phyloP scores from a whole-genome alignment of 2,888 invertebrate species.

The Orthosia incerta region DNA sequence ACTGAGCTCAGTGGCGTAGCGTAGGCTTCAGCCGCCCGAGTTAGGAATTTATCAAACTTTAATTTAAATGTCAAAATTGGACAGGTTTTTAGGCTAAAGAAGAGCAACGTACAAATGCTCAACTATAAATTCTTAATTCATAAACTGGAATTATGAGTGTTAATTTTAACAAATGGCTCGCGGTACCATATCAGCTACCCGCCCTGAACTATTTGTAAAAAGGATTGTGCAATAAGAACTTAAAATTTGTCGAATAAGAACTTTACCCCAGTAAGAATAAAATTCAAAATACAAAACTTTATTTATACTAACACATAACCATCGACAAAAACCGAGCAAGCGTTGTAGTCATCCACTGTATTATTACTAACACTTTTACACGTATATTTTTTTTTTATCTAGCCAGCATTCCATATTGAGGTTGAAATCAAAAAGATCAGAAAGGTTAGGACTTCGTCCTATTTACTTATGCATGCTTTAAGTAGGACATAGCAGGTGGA shows the following conservation, averaged over 20 bases:
- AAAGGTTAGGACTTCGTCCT: constrained; percentile 54
- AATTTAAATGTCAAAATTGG: too few species aligned
- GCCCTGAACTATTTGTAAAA: too few species aligned
- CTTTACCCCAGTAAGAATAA: neutral
- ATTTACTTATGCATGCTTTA: constrained; percentile 45
- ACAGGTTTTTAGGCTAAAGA: too few species aligned
- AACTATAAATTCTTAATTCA: too few species aligned
- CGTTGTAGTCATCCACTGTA: constrained; percentile 9
- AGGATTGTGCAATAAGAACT: too few species aligned
- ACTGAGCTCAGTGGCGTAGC: too few species aligned
- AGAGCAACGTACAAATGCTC: too few species aligned
- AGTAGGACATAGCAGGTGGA: constrained; percentile 17
- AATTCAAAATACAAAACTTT: neutral
- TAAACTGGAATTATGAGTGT: neutral
- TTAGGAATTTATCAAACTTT: too few species aligned
- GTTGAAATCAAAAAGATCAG: constrained; percentile 45
- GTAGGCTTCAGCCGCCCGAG: too few species aligned
- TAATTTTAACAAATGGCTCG: neutral
- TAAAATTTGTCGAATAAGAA: neutral
- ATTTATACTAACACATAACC: too few species aligned
- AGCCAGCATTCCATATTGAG: constrained; percentile 61
- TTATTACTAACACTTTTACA: constrained; percentile 60
- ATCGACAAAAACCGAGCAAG: constrained; percentile 25
- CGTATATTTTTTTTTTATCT: constrained; percentile 58
- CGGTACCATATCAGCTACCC: too few species aligned